Evolutionary conservation across 1,140 invertebrate genomes (phyloP), one percentile per base, ranked within the genome.

Genomic region (Diorhabda carinulata): DNA sequence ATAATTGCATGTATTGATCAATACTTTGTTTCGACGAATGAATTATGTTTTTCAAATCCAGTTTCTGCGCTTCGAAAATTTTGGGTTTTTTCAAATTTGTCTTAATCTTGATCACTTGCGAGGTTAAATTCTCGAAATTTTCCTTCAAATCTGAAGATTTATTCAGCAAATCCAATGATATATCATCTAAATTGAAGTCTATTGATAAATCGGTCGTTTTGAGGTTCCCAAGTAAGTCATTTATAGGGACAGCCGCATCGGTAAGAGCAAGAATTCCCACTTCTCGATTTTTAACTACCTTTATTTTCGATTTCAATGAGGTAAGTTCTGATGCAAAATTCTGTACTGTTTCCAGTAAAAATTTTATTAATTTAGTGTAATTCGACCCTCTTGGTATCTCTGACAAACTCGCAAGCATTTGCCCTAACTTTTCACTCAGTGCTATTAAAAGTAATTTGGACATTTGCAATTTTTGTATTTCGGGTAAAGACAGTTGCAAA

Each of bases 61-160:
- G 10, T 43, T 10, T 63, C 45, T 71, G 40, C 40, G 61, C 7
- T 52, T 66, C 57, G 42, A 40, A 43, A 9, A 70, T 9, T 67
- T 72, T 57, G 9, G 71, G 66, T 63, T 68, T 69, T 10, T 61
- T 61, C 7, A 70, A 42, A 57, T 45, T 44, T 63, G 57, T 47
- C 7, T 68, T 65, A 7, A 62, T 43, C 8, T 70, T 58, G 44
- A 70, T 61, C 7, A 72, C 42, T 44, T 70, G 10, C 43, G 59
- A 42, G 43, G 64, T 66, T n/a, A 73, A 68, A 25, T 61, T 45
- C 45, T 73, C 41, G 6, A 73, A 47, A 47, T 70, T 57, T 9
- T 72, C 65, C 41, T 60, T 64, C 7, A 72, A 47, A 57, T 40
- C 40, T 63, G 41, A 25, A 5, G 68, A 25, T 6, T 44, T 63